Base-by-base conservation (phyloP, 2,113 vertebrate genomes). In the Tychaedon coryphoeus region DNA sequence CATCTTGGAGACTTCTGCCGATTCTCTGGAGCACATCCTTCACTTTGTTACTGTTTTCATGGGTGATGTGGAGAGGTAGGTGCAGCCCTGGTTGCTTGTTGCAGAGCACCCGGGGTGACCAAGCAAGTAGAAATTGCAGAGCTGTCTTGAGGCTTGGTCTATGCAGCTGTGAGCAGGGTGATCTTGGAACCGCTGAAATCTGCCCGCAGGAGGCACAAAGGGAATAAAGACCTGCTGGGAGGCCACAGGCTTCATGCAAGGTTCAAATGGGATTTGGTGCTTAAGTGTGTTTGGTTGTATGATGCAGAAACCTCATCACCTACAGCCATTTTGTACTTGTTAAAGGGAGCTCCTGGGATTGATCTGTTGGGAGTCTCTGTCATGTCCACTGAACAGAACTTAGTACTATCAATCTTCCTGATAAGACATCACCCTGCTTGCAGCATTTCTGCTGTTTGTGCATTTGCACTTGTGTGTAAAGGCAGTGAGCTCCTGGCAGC, bases 31-130 rank as follows among this genome's bases (percentile, higher is more conserved):
- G 95, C 98, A 99, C 25, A 92, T 99, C 78, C 98, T 99, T 86
- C 98, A 99, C 96, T 99, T 99, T 70, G 98, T 99, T 82, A 99
- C 99, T 14, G 96, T 99, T 90, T 99, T 99, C 98, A 99, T 99
- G 98, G 99, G 99, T 25, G 99, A 98, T 5, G 98, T 99, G 84
- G 99, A 99, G 90, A 99, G 99, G 99, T 99, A 96, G 18, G 38
- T 62, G 13, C 29, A 14, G 76, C 75, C 31, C 36, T 6, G 5
- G 17, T 5, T 60, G 5, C 38, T 51, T 15, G 36, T 36, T 76
- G 67, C 50, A 53, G 17, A 79, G 74, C 42, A 19, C n/a, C 31
- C 1, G 5, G 20, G 65, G 58, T 58, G 69, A 81, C 45, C 36
- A 64, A 56, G 66, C n/a, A 47, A 38, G 36, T 31, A 65, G 80